Percentiles rank a stretch among this genome's conserved stretches.
Evolutionary conservation across 2,113 vertebrate genomes (phyloP).

Genomic region (Myocastor coypus): DNA sequence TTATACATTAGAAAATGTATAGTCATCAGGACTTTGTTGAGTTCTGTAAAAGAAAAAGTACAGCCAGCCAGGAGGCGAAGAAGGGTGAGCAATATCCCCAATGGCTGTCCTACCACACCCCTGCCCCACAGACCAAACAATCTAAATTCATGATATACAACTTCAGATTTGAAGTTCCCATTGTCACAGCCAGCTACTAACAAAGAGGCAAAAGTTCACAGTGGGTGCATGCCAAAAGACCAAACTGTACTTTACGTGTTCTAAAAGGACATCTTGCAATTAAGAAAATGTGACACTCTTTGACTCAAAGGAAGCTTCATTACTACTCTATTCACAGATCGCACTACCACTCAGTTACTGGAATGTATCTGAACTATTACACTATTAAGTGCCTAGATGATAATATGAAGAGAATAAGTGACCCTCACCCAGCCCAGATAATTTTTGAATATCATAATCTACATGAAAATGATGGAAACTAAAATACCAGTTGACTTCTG

Average conservation of each 20-base stretch:
- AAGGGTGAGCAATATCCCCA: background rate
- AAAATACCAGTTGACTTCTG: background rate
- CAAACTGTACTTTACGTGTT: background rate
- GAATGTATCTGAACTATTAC: constrained; percentile 68
- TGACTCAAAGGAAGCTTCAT: constrained; percentile 53
- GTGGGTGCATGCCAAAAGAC: background rate
- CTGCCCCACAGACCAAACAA: background rate
- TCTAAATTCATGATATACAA: background rate
- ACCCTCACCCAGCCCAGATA: background rate
- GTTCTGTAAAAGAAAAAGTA: background rate
- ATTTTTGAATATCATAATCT: background rate
- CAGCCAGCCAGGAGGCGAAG: background rate
- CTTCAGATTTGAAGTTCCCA: background rate
- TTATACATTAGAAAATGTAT: too few relatives aligned
- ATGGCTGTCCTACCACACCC: background rate
- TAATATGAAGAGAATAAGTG: background rate
- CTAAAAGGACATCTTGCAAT: constrained; percentile 7
- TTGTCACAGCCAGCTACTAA: background rate
- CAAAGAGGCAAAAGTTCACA: background rate
- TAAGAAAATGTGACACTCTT: constrained; percentile 66
- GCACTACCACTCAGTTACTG: constrained; percentile 23
- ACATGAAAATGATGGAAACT: background rate
- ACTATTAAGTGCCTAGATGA: constrained; percentile 39
- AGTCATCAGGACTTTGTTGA: background rate
- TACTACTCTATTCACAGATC: constrained; percentile 13